phyloP scores from a whole-genome alignment of 2,113 vertebrate genomes.

The Paralichthys olivaceus region DNA sequence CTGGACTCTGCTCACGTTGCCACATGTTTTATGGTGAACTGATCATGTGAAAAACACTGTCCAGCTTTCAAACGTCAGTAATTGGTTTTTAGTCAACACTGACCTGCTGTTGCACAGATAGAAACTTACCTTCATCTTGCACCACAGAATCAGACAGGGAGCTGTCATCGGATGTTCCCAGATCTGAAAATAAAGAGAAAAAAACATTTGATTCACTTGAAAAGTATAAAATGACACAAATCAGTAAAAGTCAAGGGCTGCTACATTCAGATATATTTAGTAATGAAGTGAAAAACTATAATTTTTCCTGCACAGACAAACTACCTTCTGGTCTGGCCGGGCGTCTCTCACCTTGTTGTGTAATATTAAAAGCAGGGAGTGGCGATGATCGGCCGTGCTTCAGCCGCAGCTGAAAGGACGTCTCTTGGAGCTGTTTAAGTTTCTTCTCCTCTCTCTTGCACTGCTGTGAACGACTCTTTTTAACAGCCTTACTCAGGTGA shows the following conservation, averaged over 20 bases:
- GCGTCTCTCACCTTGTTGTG: conserved; percentile 62
- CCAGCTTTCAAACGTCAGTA: conserved; percentile 6
- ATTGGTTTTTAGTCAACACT: neutral
- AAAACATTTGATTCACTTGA: neutral
- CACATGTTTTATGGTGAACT: neutral
- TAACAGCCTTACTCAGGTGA: conserved; percentile 84
- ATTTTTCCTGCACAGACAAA: neutral
- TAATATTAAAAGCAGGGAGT: conserved; percentile 69
- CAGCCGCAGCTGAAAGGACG: conserved; percentile 80
- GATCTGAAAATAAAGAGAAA: conserved; percentile 70
- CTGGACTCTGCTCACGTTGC: neutral
- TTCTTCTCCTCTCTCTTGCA: conserved; percentile 87
- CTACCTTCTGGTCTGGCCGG: neutral
- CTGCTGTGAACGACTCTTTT: conserved; percentile 83
- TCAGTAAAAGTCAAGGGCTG: neutral
- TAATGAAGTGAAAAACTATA: neutral
- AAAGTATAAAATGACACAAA: neutral
- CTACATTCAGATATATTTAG: neutral
- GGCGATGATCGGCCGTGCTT: conserved; percentile 74
- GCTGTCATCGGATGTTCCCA: conserved; percentile 86
- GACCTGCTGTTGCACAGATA: neutral
- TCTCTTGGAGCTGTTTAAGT: conserved; percentile 85
- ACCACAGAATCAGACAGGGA: conserved; percentile 86
- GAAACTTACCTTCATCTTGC: conserved; percentile 86
- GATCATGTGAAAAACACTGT: neutral